phyloP scores from a whole-genome alignment of 2,888 invertebrate species.

The Xestobium rufovillosum region DNA sequence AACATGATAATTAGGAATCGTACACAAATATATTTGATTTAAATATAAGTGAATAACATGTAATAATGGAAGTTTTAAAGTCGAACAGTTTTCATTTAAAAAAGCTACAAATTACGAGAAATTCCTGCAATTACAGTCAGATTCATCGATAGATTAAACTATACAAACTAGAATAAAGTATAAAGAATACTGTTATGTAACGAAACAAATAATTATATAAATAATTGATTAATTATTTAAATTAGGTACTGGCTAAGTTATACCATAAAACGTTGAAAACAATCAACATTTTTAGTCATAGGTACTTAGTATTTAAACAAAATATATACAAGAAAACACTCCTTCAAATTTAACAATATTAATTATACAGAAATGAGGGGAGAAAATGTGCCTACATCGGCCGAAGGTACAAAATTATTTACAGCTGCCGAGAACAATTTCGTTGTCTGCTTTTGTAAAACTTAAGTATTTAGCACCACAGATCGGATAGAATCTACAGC shows the following conservation, averaged over 20 bases:
- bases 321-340: constrained; percentile 29
- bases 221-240: constrained; percentile 25
- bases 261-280: constrained; percentile 33
- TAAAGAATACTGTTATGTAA: constrained; percentile 39
- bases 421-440: no score
- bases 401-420: no score
- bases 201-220: constrained; percentile 26
- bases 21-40: constrained; percentile 33
- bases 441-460: no score
- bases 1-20: constrained; percentile 33
- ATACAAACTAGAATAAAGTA: constrained; percentile 24
- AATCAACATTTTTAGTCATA: constrained; percentile 20
- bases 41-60: constrained; percentile 21
- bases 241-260: constrained; percentile 37
- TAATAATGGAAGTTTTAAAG: constrained; percentile 23
- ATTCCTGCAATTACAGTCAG: constrained; percentile 28
- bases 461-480: constrained; percentile 44
- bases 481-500: constrained; percentile 36
- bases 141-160: constrained; percentile 23
- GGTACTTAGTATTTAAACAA: constrained; percentile 18
- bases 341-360: constrained; percentile 21
- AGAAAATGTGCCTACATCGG: no score
- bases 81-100: constrained; percentile 18
- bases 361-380: constrained; percentile 20
- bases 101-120: constrained; percentile 18